Evolutionary conservation across 2,888 invertebrate species (phyloP).

Genomic region (Caenorhabditis virilis): DNA sequence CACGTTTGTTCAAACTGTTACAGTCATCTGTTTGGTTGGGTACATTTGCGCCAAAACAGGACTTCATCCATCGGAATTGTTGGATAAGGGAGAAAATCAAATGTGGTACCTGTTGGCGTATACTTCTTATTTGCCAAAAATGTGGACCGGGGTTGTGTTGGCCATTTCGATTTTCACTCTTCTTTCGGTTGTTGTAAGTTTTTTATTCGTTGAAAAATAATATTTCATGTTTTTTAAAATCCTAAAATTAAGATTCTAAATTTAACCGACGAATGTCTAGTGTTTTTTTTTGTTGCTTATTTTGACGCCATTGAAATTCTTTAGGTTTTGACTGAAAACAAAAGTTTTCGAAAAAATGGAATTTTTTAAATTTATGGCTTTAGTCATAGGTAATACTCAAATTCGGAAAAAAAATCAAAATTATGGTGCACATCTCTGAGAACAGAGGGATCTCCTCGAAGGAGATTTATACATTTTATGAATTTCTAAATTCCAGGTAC

Average conservation of each 20-base stretch:
- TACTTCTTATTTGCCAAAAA: constrained; percentile 58
- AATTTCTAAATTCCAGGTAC: constrained; percentile 56
- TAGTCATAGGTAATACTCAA: too few species aligned
- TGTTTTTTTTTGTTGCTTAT: constrained; percentile 1
- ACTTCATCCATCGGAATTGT: constrained; percentile 52
- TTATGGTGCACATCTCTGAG: too few species aligned
- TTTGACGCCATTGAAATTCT: too few species aligned
- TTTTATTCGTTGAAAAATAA: too few species aligned
- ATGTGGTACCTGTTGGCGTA: constrained; percentile 65
- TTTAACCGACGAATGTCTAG: not conserved
- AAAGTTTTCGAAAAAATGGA: too few species aligned
- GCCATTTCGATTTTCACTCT: constrained; percentile 53
- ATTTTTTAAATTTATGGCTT: too few species aligned
- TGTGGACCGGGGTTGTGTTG: constrained; percentile 61
- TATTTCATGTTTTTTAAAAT: not conserved
- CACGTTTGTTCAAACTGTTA: constrained; percentile 49
- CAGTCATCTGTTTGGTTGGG: constrained; percentile 60
- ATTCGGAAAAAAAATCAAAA: too few species aligned
- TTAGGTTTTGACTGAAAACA: too few species aligned
- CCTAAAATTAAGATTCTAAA: not conserved
- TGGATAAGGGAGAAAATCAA: constrained; percentile 61
- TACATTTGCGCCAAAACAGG: constrained; percentile 56
- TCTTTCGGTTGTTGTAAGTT: constrained; percentile 61
- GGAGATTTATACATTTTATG: too few species aligned
- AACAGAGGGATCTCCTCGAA: too few species aligned